Conservation (phyloP, 2,113 vertebrate genomes). For the Propithecus coquereli region DNA sequence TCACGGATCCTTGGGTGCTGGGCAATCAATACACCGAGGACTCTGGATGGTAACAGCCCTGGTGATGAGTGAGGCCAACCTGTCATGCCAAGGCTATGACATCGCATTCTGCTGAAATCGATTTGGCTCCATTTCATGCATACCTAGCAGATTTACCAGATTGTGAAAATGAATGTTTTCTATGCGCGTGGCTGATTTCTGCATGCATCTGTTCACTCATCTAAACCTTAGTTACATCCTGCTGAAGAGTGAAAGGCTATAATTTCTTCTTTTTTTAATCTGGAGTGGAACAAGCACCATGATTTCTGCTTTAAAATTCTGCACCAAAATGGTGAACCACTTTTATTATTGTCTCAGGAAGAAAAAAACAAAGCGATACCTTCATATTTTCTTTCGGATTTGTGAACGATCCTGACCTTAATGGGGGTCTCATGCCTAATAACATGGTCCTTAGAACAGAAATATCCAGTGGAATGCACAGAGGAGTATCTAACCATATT, state of each 20-base stretch:
- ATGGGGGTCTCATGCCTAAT: slow-evolving; percentile 47
- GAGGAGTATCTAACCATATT: slow-evolving; percentile 66
- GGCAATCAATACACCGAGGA: slow-evolving; percentile 54
- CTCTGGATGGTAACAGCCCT: slow-evolving; percentile 65
- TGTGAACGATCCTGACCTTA: slow-evolving; percentile 40
- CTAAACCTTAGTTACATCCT: slow-evolving; percentile 84
- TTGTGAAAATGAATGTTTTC: slow-evolving; percentile 84
- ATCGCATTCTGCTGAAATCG: slow-evolving; percentile 80
- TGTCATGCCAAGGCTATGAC: slow-evolving; percentile 75
- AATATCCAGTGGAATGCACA: slow-evolving; percentile 74
- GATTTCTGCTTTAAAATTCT: slow-evolving; percentile 78
- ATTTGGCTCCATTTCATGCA: slow-evolving; percentile 80
- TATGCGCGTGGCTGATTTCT: slow-evolving; percentile 80
- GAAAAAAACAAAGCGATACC: slow-evolving; percentile 29
- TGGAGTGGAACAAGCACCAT: slow-evolving; percentile 70
- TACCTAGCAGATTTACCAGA: slow-evolving; percentile 84
- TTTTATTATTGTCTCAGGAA: slow-evolving; percentile 69
- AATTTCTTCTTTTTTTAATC: slow-evolving; percentile 80
- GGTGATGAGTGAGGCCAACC: slow-evolving; percentile 61
- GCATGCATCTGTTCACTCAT: slow-evolving; percentile 83
- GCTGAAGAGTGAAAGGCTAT: slow-evolving; percentile 82
- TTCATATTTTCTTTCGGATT: slow-evolving; percentile 59
- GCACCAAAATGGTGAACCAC: slow-evolving; percentile 70
- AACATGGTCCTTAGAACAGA: slow-evolving; percentile 66
- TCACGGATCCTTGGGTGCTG: slow-evolving; percentile 46